Conservation (phyloP, 2,113 vertebrate species). For the Ailuropoda melanoleuca region DNA sequence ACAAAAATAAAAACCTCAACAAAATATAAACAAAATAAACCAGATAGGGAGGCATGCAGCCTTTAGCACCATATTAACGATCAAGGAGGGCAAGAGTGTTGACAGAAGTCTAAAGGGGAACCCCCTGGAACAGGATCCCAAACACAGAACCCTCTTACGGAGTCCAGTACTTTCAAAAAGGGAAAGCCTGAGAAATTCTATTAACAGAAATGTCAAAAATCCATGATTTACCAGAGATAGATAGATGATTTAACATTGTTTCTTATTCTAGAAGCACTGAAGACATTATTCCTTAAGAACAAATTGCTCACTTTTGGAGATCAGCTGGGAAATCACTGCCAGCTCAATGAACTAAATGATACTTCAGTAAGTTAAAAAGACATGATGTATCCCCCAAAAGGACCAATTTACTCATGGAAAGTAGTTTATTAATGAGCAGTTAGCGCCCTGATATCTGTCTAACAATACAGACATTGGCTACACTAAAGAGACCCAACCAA, state of each 20-base stretch:
- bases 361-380: constrained; percentile 37
- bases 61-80: constrained; percentile 77
- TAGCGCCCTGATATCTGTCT: neutral
- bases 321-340: constrained; percentile 7
- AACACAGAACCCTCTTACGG: neutral
- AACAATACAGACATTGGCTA: neutral
- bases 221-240: constrained; percentile 42
- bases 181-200: constrained; percentile 48
- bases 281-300: constrained; percentile 33
- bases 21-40: constrained; percentile 21
- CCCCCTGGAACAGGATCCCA: neutral
- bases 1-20: constrained; percentile 30
- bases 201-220: constrained; percentile 49
- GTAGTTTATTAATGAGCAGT: constrained; percentile 11
- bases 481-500: neutral
- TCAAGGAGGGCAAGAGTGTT: neutral
- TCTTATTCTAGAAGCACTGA: constrained; percentile 47
- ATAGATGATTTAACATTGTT: constrained; percentile 20
- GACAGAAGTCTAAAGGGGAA: constrained; percentile 1
- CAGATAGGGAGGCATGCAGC: constrained; percentile 72
- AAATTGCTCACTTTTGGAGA: constrained; percentile 1
- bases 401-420: constrained; percentile 8
- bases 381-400: neutral
- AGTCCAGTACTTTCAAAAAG: constrained; percentile 35
- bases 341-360: constrained; percentile 24